Evolutionary conservation across 2,888 invertebrate genomes (phyloP).

Genomic region (Drosophila anomalipes): DNA sequence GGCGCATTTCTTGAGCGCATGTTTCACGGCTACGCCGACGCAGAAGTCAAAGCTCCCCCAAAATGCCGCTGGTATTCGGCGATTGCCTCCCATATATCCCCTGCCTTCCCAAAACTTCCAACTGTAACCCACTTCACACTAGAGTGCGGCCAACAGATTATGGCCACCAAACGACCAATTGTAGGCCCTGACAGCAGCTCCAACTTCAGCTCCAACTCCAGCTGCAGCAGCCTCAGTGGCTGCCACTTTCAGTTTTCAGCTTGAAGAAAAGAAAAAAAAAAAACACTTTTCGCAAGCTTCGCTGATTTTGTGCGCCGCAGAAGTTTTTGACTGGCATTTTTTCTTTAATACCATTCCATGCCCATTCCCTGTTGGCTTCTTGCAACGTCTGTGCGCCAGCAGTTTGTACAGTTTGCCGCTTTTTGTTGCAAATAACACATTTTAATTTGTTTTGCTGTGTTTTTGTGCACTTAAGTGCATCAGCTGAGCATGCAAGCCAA

Average conservation of each 20-base stretch:
- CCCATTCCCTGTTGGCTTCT: constrained; percentile 42
- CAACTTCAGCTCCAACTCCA: constrained; percentile 12
- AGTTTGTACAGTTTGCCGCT: constrained; percentile 41
- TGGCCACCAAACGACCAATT: constrained; percentile 56
- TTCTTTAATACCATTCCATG: constrained; percentile 41
- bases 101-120: constrained; percentile 26
- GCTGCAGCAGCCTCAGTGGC: constrained; percentile 43
- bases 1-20: constrained; percentile 19
- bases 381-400: constrained; percentile 35
- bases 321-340: constrained; percentile 37
- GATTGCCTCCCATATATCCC: constrained; percentile 14
- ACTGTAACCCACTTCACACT: constrained; percentile 72
- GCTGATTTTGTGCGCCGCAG: constrained; percentile 68
- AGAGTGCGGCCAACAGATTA: constrained; percentile 67
- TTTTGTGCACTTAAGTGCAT: constrained; percentile 81
- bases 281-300: constrained; percentile 74
- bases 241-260: constrained; percentile 58
- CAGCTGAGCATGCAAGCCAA: constrained; percentile 76
- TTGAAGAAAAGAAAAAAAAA: constrained; percentile 42
- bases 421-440: constrained; percentile 72
- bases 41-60: constrained; percentile 50
- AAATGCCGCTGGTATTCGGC: constrained; percentile 18
- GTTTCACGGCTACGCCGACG: constrained; percentile 44
- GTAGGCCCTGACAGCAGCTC: constrained; percentile 45
- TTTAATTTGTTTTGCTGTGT: constrained; percentile 61